These are phyloP conservation scores for Eurypyga helias DNA, from an alignment of 2,113 vertebrate genomes.

Conservation along the genomic window DNA sequence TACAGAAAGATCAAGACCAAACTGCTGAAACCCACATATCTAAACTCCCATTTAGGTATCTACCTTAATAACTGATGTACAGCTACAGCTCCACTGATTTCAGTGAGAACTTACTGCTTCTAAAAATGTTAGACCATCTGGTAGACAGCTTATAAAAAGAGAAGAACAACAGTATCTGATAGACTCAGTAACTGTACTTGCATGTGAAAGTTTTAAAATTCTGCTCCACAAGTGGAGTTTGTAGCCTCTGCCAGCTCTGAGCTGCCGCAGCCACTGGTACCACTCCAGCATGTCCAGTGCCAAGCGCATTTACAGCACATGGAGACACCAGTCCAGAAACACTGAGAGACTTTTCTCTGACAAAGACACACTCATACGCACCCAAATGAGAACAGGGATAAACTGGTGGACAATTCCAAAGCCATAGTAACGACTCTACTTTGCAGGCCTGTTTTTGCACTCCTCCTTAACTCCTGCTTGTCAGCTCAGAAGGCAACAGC, in stretches of 20 bases:
- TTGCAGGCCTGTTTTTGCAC: background rate
- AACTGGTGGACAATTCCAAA: background rate
- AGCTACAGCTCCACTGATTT: background rate
- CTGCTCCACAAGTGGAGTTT: background rate
- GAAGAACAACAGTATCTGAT: background rate
- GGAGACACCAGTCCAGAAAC: background rate
- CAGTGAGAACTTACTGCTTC: conserved; percentile 11
- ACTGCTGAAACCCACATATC: background rate
- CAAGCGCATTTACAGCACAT: background rate
- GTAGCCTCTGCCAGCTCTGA: background rate
- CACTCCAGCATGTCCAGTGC: background rate
- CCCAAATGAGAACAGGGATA: background rate
- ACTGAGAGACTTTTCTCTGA: background rate
- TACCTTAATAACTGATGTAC: background rate
- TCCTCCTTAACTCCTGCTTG: background rate
- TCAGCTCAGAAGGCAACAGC: background rate
- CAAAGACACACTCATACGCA: background rate
- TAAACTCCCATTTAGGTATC: background rate
- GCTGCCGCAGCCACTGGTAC: background rate
- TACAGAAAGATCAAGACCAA: background rate
- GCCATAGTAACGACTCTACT: background rate
- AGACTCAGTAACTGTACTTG: background rate
- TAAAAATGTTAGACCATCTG: conserved; percentile 13
- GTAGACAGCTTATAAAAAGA: background rate
- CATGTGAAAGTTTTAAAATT: background rate